Evolutionary conservation across 1,140 invertebrate genomes (phyloP).

Genomic region (Lineus longissimus): DNA sequence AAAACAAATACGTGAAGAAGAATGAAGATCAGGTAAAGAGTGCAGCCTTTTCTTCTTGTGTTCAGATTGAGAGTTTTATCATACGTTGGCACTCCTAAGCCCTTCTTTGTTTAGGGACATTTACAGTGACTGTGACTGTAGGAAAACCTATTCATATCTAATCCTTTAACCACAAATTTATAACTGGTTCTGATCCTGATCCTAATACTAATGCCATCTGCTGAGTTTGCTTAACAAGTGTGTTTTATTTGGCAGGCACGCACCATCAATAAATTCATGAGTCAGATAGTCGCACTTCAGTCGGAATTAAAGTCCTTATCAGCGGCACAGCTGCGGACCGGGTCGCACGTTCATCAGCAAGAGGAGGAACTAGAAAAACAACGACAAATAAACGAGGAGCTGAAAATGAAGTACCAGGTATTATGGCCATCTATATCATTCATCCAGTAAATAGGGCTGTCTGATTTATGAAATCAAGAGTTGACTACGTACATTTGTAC

Average conservation of each 20-base stretch:
- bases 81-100: too few species aligned
- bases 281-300: conserved; percentile 41
- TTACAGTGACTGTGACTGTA: too few species aligned
- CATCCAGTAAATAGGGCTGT: too few species aligned
- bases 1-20: conserved; percentile 42
- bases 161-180: too few species aligned
- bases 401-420: conserved; percentile 40
- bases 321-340: conserved; percentile 34
- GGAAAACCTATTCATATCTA: too few species aligned
- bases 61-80: too few species aligned
- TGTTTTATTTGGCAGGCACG: conserved; percentile 31
- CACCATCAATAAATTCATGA: conserved; percentile 40
- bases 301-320: conserved; percentile 39
- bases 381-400: conserved; percentile 32
- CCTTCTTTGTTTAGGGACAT: too few species aligned
- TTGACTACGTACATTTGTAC: too few species aligned
- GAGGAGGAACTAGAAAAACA: conserved; percentile 41
- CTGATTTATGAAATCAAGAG: too few species aligned
- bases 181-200: too few species aligned
- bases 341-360: conserved; percentile 32
- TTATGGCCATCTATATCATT: conserved; percentile 3
- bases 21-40: conserved; percentile 39
- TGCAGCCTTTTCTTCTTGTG: background rate
- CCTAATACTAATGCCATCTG: background rate
- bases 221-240: background rate